These are phyloP conservation scores for Drosophila sproati DNA, from an alignment of 1,140 invertebrate genomes.

Conservation along the genomic window DNA sequence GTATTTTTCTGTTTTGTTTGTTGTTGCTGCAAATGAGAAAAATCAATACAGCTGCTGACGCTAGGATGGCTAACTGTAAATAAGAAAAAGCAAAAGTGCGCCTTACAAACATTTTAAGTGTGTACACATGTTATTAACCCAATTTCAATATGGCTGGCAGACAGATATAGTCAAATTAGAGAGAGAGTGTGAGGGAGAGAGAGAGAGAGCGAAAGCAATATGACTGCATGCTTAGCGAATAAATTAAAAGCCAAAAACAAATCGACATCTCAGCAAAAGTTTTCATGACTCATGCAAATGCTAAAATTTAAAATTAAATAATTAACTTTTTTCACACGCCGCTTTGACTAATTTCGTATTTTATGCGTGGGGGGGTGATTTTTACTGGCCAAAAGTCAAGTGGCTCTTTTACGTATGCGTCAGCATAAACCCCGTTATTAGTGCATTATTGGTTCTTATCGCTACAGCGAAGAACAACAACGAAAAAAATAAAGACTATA, in stretches of 20 bases:
- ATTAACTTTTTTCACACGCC: slow-evolving; percentile 48
- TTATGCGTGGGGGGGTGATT: slow-evolving; percentile 34
- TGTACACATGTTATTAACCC: slow-evolving; percentile 69
- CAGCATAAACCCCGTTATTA: slow-evolving; percentile 29
- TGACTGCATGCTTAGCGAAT: slow-evolving; percentile 32
- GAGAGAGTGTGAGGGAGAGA: neutral
- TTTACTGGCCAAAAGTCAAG: slow-evolving; percentile 65
- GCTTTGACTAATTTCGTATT: slow-evolving; percentile 2
- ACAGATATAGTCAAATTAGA: slow-evolving; percentile 32
- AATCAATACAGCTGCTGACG: slow-evolving; percentile 64
- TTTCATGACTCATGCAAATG: slow-evolving; percentile 38
- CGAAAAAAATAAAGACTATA: slow-evolving; percentile 15
- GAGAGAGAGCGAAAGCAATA: neutral
- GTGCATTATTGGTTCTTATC: slow-evolving; percentile 60
- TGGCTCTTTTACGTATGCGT: slow-evolving; percentile 48
- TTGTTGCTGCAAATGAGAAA: slow-evolving; percentile 64
- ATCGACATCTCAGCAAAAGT: slow-evolving; percentile 12
- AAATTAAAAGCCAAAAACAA: slow-evolving; percentile 36
- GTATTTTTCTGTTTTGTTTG: slow-evolving; percentile 19
- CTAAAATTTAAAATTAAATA: slow-evolving; percentile 46
- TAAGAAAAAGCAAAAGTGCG: slow-evolving; percentile 65
- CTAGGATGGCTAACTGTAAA: slow-evolving; percentile 12
- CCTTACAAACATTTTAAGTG: slow-evolving; percentile 58
- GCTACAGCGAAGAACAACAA: slow-evolving; percentile 14
- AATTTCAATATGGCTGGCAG: slow-evolving; percentile 61